These are phyloP conservation scores for Tribolium madens DNA, from an alignment of 1,140 invertebrate genomes.

Conservation along the genomic window DNA sequence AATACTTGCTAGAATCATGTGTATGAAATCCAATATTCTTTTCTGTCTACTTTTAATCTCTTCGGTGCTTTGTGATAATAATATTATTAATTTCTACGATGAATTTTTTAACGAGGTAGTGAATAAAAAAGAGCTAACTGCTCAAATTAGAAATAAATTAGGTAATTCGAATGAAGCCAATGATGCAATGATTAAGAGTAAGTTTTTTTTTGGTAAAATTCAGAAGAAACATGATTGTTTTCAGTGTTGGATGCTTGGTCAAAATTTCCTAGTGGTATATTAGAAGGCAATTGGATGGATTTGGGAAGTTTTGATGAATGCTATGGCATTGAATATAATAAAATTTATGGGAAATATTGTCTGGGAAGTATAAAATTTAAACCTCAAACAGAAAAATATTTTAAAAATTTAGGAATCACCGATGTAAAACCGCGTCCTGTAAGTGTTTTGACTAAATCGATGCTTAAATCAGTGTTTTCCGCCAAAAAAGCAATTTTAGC, in stretches of 20 bases:
- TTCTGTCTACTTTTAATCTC: no score
- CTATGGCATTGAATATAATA: slow-evolving; percentile 38
- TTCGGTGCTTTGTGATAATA: no score
- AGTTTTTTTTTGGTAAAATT: background rate
- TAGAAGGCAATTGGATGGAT: slow-evolving; percentile 60
- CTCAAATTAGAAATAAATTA: background rate
- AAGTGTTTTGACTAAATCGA: no score
- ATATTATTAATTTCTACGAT: no score
- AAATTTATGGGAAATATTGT: slow-evolving; percentile 45
- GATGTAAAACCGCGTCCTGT: background rate
- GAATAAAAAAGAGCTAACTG: background rate
- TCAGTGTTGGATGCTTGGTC: slow-evolving; percentile 64
- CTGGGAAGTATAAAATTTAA: background rate
- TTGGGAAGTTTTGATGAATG: slow-evolving; percentile 64
- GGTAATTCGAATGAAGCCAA: background rate
- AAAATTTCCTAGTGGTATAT: slow-evolving; percentile 62
- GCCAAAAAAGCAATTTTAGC: no score
- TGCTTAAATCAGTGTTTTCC: no score
- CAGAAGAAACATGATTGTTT: background rate
- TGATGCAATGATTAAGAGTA: background rate
- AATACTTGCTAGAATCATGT: background rate
- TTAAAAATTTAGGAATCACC: background rate
- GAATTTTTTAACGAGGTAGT: background rate
- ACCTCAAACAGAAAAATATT: background rate
- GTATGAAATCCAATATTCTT: background rate